Evolutionary conservation across 2,113 vertebrate species (phyloP).

Genomic region (Triplophysa tibetana): DNA sequence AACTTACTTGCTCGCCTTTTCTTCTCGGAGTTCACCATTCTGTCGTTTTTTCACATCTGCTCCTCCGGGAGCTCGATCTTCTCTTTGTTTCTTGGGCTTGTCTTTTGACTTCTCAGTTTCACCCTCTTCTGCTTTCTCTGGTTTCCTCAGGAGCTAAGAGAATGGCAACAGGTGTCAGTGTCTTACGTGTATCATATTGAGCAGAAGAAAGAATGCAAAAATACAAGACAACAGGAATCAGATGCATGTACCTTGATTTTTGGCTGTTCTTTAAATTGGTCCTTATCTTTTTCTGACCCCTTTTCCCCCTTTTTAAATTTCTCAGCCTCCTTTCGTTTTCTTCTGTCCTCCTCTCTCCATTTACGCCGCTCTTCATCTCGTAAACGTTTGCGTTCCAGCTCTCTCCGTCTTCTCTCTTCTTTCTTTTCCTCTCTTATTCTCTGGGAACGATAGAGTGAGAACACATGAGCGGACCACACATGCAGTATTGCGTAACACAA

Average conservation of each 20-base stretch:
- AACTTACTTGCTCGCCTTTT: constrained; percentile 84
- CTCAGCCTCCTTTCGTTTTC: constrained; percentile 93
- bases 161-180: constrained; percentile 14
- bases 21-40: constrained; percentile 85
- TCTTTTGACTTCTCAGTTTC: constrained; percentile 88
- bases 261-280: constrained; percentile 92
- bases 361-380: constrained; percentile 96
- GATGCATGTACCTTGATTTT: constrained; percentile 90
- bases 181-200: background rate
- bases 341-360: constrained; percentile 95
- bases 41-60: constrained; percentile 79
- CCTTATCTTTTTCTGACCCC: constrained; percentile 85
- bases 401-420: constrained; percentile 90
- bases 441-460: constrained; percentile 63
- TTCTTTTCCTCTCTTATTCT: constrained; percentile 96
- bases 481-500: background rate
- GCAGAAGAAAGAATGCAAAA: background rate
- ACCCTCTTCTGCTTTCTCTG: constrained; percentile 86
- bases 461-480: background rate
- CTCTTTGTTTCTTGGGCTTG: constrained; percentile 87
- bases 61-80: constrained; percentile 76
- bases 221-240: background rate
- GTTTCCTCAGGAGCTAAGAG: constrained; percentile 91
- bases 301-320: constrained; percentile 88
- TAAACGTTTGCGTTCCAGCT: constrained; percentile 92